phyloP scores from a whole-genome alignment of 2,113 vertebrate genomes.

The Urocitellus parryii region DNA sequence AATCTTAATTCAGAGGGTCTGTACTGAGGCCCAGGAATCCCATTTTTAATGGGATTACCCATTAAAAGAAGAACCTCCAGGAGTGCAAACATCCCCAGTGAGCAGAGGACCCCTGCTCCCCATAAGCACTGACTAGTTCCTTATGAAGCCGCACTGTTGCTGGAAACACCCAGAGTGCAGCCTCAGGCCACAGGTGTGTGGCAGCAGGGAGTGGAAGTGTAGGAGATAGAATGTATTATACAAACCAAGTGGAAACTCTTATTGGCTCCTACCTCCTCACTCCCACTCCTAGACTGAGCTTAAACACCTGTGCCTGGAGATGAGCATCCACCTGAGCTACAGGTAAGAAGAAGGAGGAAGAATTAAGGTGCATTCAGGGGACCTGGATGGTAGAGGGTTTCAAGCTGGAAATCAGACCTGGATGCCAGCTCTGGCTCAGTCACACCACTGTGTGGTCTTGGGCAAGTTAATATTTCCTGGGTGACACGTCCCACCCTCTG shows the following conservation, averaged over 20 bases:
- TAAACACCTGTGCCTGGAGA: background rate
- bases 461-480: background rate
- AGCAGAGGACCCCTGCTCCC: background rate
- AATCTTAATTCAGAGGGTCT: background rate
- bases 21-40: background rate
- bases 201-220: background rate
- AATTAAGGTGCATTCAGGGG: background rate
- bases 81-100: background rate
- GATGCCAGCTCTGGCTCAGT: background rate
- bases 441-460: background rate
- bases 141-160: background rate
- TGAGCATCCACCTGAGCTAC: background rate
- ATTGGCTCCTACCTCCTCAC: background rate
- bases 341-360: background rate
- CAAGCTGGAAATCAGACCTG: background rate
- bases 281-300: background rate
- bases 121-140: background rate
- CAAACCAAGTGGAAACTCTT: background rate
- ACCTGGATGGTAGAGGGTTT: background rate
- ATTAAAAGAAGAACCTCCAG: background rate
- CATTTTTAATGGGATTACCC: background rate
- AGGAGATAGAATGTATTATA: background rate
- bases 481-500: background rate
- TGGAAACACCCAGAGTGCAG: background rate
- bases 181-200: background rate